Conservation (phyloP, 1,140 invertebrate species). For the Tenebrio molitor region DNA sequence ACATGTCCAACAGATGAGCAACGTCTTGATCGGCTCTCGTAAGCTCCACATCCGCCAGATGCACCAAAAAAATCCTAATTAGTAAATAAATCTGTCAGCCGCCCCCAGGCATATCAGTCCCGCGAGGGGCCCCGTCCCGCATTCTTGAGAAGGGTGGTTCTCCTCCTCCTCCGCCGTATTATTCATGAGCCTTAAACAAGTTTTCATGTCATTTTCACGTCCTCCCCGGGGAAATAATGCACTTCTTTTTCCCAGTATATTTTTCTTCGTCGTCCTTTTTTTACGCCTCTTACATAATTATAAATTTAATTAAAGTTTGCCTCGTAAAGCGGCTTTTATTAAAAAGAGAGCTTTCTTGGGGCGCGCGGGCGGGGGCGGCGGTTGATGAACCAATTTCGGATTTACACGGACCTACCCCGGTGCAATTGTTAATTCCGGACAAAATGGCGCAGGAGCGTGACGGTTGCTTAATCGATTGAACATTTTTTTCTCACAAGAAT, state of each 20-base stretch:
- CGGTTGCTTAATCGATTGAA: background rate
- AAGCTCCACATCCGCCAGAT: slow-evolving; percentile 28
- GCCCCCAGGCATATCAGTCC: no score
- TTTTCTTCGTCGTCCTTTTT: slow-evolving; percentile 45
- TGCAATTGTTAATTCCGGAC: background rate
- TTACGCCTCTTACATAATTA: slow-evolving; percentile 53
- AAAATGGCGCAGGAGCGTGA: background rate
- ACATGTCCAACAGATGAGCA: slow-evolving; percentile 6
- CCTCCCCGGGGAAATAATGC: slow-evolving; percentile 53
- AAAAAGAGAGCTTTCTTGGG: slow-evolving; percentile 13
- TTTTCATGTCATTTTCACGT: slow-evolving; percentile 52
- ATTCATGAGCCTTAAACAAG: slow-evolving; percentile 51
- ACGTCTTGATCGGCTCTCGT: background rate
- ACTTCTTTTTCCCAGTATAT: slow-evolving; percentile 47
- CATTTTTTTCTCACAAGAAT: slow-evolving; percentile 31
- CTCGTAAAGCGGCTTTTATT: slow-evolving; percentile 35
- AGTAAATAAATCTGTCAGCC: slow-evolving; percentile 12
- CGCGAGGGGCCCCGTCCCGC: no score
- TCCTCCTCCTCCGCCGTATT: slow-evolving; percentile 41
- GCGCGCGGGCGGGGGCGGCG: background rate
- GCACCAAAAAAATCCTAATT: background rate
- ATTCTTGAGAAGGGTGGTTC: slow-evolving; percentile 47
- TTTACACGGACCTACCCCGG: background rate
- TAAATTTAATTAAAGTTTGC: slow-evolving; percentile 54
- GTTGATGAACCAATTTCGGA: slow-evolving; percentile 21